A percentile compares a stretch with the other conserved stretches of the same genome.
Evolutionary conservation across 2,797 vertebrate species (phyloP).

Genomic region (Pseudomugil gertrudae): DNA sequence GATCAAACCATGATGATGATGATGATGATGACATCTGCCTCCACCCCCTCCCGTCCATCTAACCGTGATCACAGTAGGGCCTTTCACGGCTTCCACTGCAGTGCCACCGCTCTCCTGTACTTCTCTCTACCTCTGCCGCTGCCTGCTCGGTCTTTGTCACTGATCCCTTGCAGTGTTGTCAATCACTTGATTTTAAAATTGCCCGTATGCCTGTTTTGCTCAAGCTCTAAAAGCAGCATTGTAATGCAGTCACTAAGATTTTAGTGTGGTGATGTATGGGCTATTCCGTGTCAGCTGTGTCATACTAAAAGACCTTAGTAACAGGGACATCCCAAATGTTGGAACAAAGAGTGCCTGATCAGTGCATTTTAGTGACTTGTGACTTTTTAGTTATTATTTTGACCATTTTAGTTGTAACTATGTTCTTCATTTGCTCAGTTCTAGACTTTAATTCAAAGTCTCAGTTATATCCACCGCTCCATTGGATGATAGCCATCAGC

Average conservation of each 20-base stretch:
- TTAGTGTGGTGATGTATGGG: background rate
- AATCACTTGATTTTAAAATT: constrained; percentile 77
- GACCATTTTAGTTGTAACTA: too few relatives aligned
- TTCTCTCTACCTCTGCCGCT: constrained; percentile 68
- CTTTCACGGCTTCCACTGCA: constrained; percentile 77
- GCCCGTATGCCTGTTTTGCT: constrained; percentile 63
- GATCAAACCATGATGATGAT: constrained; percentile 73
- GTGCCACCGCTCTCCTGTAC: constrained; percentile 73
- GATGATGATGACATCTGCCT: constrained; percentile 70
- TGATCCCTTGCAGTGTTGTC: constrained; percentile 60
- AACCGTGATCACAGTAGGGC: constrained; percentile 78
- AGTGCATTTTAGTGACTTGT: too few relatives aligned
- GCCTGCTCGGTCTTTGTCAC: constrained; percentile 61
- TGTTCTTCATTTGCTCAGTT: too few relatives aligned
- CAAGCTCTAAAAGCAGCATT: background rate
- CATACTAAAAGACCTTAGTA: background rate
- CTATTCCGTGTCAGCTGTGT: background rate
- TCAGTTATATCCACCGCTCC: background rate
- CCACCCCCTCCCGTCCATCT: constrained; percentile 72
- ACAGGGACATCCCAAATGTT: too few relatives aligned
- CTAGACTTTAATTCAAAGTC: background rate
- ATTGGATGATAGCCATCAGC: too few relatives aligned
- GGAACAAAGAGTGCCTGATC: background rate
- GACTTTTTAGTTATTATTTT: background rate
- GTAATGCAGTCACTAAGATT: background rate